Evolutionary conservation across 2,888 invertebrate genomes (phyloP), one percentile per base, ranked within the genome.

Genomic region (Apeira syringaria): DNA sequence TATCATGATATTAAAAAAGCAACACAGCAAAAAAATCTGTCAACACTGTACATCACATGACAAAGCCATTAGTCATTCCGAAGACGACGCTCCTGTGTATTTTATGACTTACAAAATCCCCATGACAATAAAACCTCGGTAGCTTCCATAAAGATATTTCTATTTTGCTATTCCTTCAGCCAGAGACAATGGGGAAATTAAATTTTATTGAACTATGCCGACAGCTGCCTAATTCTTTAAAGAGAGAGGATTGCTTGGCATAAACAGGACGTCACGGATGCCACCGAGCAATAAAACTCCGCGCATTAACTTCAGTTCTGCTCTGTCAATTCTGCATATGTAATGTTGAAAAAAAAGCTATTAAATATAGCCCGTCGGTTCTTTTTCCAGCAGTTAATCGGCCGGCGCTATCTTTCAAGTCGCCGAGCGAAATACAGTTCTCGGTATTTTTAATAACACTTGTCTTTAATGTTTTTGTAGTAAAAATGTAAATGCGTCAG

Each of bases 131-230:
- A 53, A n/a, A 53, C 35, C 37, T 37, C 38, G 36, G 50, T 39
- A 29, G 45, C 52, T 44, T 22, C 47, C 43, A 46, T 50, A 46
- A 47, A 48, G 30, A 26, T 52, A 47, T 53, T 53, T 50, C 36
- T 53, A 51, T 60, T 58, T 57, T 50, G 50, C 59, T 54, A 41
- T 45, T 40, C 38, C 42, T 26, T 45, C 50, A 57, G 53, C 57
- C 55, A 56, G 52, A 71, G 68, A 83, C 80, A 85, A 84, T 78
- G 70, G 77, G 59, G 64, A 63, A 80, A 83, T 86, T 81, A 82
- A 80, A 81, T 80, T 85, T 84, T 83, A 84, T 85, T 72, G 71
- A 74, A 69, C 67, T 64, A 58, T 61, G 60, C 67, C 71, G 74
- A 62, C 66, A 62, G 80, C 81, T 76, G 74, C 79, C 64, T 75